phyloP scores from a whole-genome alignment of 2,888 invertebrate species.

The Dorcus parallelipipedus region DNA sequence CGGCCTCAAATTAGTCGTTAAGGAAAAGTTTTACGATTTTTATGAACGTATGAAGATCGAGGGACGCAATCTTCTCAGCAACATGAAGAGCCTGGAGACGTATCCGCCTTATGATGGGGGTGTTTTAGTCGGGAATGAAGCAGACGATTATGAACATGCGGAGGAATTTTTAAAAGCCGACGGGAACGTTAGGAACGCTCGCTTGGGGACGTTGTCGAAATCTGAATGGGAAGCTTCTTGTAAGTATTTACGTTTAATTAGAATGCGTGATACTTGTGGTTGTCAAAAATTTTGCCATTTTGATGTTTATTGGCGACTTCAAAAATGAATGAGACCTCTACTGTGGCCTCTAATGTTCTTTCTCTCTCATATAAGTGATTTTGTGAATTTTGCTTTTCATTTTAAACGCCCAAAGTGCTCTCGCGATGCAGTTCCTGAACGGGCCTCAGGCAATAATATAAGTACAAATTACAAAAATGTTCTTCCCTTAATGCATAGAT shows the following conservation, averaged over 20 bases:
- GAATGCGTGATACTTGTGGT: no score
- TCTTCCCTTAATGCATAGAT: no score
- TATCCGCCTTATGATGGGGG: conserved; percentile 63
- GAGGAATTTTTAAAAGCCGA: conserved; percentile 54
- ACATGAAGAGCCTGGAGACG: conserved; percentile 78
- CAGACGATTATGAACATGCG: conserved; percentile 73
- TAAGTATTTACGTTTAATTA: conserved; percentile 52
- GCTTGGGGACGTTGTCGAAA: conserved; percentile 78
- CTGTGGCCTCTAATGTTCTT: no score
- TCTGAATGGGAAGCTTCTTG: conserved; percentile 93
- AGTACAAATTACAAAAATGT: no score
- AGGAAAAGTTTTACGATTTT: conserved; percentile 76
- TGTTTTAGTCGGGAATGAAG: conserved; percentile 57
- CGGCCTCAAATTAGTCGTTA: conserved; percentile 66
- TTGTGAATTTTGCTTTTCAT: no score
- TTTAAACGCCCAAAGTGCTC: no score
- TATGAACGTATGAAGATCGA: conserved; percentile 63
- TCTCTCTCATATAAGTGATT: no score
- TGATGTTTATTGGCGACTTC: no score
- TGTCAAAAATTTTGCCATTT: no score
- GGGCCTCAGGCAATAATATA: no score
- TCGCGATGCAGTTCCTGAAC: no score
- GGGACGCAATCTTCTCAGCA: conserved; percentile 61
- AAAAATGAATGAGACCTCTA: no score
- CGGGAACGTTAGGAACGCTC: conserved; percentile 43